These are phyloP conservation scores for Dissostichus mawsoni DNA, from an alignment of 2,113 vertebrate species.

Conservation along the genomic window DNA sequence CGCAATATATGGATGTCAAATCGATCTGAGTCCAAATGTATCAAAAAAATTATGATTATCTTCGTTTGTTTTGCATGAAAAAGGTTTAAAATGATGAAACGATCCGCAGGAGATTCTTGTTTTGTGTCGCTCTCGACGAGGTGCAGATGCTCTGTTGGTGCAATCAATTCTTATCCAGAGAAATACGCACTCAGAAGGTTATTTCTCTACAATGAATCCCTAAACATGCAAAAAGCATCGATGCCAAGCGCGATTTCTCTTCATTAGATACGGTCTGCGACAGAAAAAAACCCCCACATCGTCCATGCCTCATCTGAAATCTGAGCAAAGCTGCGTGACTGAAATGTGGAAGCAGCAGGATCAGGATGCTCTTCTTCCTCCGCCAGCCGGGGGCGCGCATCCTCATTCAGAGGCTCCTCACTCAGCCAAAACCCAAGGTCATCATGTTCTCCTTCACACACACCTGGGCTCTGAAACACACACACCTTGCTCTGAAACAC, in stretches of 20 bases:
- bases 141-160: slow-evolving; percentile 35
- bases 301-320: slow-evolving; percentile 57
- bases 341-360: slow-evolving; percentile 43
- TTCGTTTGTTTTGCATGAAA: background rate
- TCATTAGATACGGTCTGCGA: slow-evolving; percentile 2
- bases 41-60: background rate
- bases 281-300: slow-evolving; percentile 11
- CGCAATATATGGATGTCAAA: slow-evolving; percentile 16
- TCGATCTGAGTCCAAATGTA: background rate
- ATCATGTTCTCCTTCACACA: slow-evolving; percentile 58
- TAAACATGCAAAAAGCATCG: background rate
- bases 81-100: background rate
- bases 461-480: slow-evolving; percentile 8
- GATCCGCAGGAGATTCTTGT: background rate
- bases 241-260: background rate
- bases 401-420: slow-evolving; percentile 56
- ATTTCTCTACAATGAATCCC: background rate
- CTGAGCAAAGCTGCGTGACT: slow-evolving; percentile 72
- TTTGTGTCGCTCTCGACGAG: slow-evolving; percentile 30
- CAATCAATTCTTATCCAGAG: slow-evolving; percentile 17
- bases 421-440: slow-evolving; percentile 72
- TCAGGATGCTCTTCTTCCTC: slow-evolving; percentile 69
- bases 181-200: slow-evolving; percentile 5
- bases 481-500: background rate
- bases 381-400: slow-evolving; percentile 57